These are phyloP conservation scores for Perdita meconis DNA, from an alignment of 2,888 invertebrate genomes.

Conservation along the genomic window DNA sequence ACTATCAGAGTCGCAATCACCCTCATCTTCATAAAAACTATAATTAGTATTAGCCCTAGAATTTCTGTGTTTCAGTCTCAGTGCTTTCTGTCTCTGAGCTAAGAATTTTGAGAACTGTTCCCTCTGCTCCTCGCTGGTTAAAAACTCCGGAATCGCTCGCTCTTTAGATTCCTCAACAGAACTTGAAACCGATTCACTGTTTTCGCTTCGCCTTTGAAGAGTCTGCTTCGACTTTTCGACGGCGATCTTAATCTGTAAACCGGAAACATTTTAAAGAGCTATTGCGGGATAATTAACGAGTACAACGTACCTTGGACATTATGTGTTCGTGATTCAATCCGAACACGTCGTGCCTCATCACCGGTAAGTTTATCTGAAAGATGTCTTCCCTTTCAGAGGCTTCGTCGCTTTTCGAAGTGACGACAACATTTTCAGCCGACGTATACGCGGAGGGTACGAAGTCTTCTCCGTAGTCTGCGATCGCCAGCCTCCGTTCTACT, in stretches of 20 bases:
- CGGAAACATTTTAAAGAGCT: conserved; percentile 11
- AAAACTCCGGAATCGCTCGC: conserved; percentile 40
- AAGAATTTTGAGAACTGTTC: conserved; percentile 86
- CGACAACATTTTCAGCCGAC: background rate
- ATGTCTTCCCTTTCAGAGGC: conserved; percentile 78
- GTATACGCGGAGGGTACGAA: conserved; percentile 84
- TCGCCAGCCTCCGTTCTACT: conserved; percentile 87
- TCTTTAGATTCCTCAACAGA: conserved; percentile 8
- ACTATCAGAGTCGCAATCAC: conserved; percentile 61
- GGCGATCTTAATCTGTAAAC: conserved; percentile 76
- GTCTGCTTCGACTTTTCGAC: conserved; percentile 78
- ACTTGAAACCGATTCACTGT: background rate
- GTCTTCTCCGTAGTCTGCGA: conserved; percentile 90
- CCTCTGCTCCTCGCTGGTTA: conserved; percentile 82
- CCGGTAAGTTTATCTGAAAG: conserved; percentile 86
- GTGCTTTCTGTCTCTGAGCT: conserved; percentile 85
- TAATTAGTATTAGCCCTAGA: background rate
- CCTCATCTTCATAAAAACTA: conserved; percentile 66
- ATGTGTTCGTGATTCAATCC: conserved; percentile 89
- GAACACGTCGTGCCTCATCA: conserved; percentile 90
- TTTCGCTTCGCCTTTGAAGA: conserved; percentile 61
- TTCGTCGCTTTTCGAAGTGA: conserved; percentile 29
- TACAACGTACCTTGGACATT: conserved; percentile 84
- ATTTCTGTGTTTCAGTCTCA: conserved; percentile 53
- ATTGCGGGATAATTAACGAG: conserved; percentile 14